Evolutionary conservation across 2,888 invertebrate genomes (phyloP).

Genomic region (Coelinius sp.): DNA sequence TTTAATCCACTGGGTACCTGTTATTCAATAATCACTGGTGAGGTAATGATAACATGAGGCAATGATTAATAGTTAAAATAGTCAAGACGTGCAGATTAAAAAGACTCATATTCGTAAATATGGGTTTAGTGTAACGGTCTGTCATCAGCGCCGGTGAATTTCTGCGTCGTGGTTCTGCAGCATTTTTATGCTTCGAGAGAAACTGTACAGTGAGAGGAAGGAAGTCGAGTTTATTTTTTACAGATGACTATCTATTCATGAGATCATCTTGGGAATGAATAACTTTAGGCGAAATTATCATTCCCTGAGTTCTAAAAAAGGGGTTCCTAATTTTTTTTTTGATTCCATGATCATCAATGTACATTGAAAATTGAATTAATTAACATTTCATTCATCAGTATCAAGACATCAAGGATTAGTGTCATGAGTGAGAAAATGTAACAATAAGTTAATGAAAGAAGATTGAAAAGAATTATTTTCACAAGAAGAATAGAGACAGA

Average conservation of each 20-base stretch:
- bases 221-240: too few relatives aligned
- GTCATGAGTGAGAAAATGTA: background rate
- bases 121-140: background rate
- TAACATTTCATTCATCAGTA: background rate
- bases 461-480: background rate
- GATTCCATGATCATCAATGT: background rate
- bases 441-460: background rate
- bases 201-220: background rate
- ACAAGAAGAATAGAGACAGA: background rate
- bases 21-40: background rate
- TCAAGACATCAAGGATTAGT: background rate
- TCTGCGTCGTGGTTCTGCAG: background rate
- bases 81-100: slow-evolving; percentile 8
- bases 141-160: background rate
- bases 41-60: background rate
- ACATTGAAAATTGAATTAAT: background rate
- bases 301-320: too few relatives aligned
- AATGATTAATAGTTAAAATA: background rate
- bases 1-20: slow-evolving; percentile 64
- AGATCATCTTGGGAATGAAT: too few relatives aligned
- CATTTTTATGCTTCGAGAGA: slow-evolving; percentile 2
- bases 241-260: too few relatives aligned
- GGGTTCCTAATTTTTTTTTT: too few relatives aligned
- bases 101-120: background rate
- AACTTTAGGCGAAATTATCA: too few relatives aligned